Evolutionary conservation across 2,113 vertebrate genomes (phyloP), one percentile per base, ranked within the genome.

Genomic region (Ia io): DNA sequence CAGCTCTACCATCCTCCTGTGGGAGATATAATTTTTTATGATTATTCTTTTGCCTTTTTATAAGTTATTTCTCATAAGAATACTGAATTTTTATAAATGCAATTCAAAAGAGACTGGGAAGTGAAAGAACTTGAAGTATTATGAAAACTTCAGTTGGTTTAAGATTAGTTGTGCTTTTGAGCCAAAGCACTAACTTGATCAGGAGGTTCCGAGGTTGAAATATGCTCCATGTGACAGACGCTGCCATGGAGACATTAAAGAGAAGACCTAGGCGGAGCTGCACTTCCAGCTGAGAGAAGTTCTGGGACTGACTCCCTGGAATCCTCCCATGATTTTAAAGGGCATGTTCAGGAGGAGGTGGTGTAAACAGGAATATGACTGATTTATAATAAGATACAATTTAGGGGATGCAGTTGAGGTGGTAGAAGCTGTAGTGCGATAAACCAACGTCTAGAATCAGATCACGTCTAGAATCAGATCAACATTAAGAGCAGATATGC

Each of bases 361-460:
- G 84, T 78, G 74, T 94, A 61, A 70, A 89, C 71, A 84, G 74
- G 77, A 96, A 97, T 69, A 78, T 71, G 88, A 89, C 80, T 94
- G 93, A 96, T 97, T 73, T 76, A 59, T 51, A 67, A 40, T 49
- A 14, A 92, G 69, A 79, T 56, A 44, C 17, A 32, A 65, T 22
- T 42, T 78, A 65, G 84, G 63, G 59, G 11, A 32, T 4, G 11
- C 37, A 25, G 3, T 20, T 23, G 8, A 78, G 53, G 37, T 1
- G 3, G 32, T 71, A 25, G 30, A 83, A 83, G 28, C 23, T 42
- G 22, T 59, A 22, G 56, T 59, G 56, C 22, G 65, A 59, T 56
- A 53, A 47, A 49, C 4, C 63, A 61, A 47, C 42, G 67, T n/a
- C 76, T 65, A 44, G 76, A 35, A n/a, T n/a, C n/a, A n/a, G n/a